Evolutionary conservation across 2,888 invertebrate species (phyloP).

Genomic region (Papilio elwesi): DNA sequence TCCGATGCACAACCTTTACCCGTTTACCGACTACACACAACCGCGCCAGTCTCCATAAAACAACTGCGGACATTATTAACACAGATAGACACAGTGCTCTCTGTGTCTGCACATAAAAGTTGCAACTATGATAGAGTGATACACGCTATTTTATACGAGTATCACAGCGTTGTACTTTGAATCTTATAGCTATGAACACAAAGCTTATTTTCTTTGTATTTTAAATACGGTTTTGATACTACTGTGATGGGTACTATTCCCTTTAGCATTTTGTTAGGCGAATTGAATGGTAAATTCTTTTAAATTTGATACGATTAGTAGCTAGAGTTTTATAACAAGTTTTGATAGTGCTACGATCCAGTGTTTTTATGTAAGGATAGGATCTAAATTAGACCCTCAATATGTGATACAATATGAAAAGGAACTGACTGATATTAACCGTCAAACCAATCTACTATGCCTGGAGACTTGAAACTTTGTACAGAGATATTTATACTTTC

Average conservation of each 20-base stretch:
- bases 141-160: conserved; percentile 37
- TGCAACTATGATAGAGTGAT: conserved; percentile 37
- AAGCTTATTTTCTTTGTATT: conserved; percentile 41
- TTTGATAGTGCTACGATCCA: no score
- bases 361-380: no score
- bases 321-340: no score
- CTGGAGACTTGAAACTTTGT: no score
- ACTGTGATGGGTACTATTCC: conserved; percentile 36
- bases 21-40: conserved; percentile 20
- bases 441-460: no score
- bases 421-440: no score
- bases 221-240: conserved; percentile 38
- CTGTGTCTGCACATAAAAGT: conserved; percentile 40
- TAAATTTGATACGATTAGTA: background rate
- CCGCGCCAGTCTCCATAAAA: conserved; percentile 22
- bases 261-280: conserved; percentile 35
- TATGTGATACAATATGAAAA: no score
- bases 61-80: conserved; percentile 32
- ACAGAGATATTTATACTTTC: no score
- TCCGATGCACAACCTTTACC: conserved; percentile 21
- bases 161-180: conserved; percentile 33
- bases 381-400: no score
- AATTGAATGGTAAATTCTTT: conserved; percentile 31
- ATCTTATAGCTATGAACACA: conserved; percentile 41
- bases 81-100: conserved; percentile 37